Conservation (phyloP, 2,797 vertebrate species). For the Etheostoma nigrum region DNA sequence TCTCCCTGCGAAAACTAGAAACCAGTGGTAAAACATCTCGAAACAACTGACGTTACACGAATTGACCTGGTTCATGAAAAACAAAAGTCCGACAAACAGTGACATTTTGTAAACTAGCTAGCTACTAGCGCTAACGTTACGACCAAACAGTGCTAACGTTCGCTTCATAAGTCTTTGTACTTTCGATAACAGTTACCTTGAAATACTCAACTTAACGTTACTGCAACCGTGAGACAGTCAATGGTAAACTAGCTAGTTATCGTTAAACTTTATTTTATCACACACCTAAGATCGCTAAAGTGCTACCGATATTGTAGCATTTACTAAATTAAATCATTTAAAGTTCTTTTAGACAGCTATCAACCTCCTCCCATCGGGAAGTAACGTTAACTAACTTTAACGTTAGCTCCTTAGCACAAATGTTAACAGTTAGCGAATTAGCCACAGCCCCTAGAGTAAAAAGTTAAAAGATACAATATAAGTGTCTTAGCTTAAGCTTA, state of each 20-base stretch:
- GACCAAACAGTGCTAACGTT: not conserved
- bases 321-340: not conserved
- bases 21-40: not conserved
- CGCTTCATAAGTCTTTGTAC: conserved; percentile 6
- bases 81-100: not conserved
- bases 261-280: not conserved
- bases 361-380: conserved; percentile 31
- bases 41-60: not conserved
- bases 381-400: conserved; percentile 61
- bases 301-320: not conserved
- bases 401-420: conserved; percentile 61
- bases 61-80: not conserved
- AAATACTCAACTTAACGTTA: conserved; percentile 16
- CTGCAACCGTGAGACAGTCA: not conserved
- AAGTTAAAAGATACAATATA: conserved; percentile 30
- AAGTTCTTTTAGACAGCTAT: not conserved
- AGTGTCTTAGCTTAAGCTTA: conserved; percentile 29
- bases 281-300: not conserved
- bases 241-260: not conserved
- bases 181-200: conserved; percentile 1
- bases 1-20: conserved; percentile 6
- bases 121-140: too few species aligned
- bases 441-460: conserved; percentile 47
- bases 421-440: conserved; percentile 60
- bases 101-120: conserved; percentile 1